Evolutionary conservation across 2,888 invertebrate species (phyloP).

Genomic region (Oconnorella tubifera): DNA sequence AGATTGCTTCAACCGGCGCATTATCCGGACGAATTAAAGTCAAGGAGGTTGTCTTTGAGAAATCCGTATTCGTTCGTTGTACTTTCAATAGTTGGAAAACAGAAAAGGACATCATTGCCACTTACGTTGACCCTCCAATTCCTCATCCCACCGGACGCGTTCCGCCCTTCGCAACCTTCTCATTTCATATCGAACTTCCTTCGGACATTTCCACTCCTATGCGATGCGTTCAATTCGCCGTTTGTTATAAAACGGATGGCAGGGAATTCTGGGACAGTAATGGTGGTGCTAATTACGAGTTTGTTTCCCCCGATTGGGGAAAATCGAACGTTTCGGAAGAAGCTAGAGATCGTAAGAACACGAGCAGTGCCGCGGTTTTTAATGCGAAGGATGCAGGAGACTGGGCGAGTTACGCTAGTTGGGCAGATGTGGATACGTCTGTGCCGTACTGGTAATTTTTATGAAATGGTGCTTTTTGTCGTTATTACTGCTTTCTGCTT

Average conservation of each 20-base stretch:
- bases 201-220: not conserved
- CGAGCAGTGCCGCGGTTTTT: no score
- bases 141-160: not conserved
- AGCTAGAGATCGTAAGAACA: not conserved
- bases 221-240: not conserved
- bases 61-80: not conserved
- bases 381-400: no score
- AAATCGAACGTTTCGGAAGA: not conserved
- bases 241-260: not conserved
- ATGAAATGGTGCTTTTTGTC: no score
- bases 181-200: not conserved
- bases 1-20: not conserved
- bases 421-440: not conserved
- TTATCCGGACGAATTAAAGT: not conserved
- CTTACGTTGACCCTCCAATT: not conserved
- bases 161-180: not conserved
- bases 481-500: no score
- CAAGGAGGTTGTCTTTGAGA: not conserved
- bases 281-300: not conserved
- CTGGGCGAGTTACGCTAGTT: not conserved
- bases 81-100: not conserved
- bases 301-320: not conserved
- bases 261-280: not conserved
- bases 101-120: not conserved
- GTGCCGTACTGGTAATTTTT: not conserved